Percentiles rank a stretch among this genome's conserved stretches.
Conservation (phyloP, 2,888 invertebrate species). For the Perithous albicinctus region DNA sequence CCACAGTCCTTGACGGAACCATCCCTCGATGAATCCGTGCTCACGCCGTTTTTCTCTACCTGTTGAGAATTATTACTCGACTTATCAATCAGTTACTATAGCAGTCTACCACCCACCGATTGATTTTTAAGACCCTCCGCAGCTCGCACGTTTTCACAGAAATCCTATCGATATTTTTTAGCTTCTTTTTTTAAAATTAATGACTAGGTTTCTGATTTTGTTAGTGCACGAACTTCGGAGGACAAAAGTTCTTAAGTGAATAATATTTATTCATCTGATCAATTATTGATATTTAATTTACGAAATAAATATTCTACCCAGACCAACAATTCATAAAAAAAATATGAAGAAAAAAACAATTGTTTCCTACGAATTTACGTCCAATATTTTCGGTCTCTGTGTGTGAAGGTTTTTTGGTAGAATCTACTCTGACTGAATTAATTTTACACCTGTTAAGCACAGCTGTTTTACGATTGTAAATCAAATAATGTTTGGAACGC, state of each 20-base stretch:
- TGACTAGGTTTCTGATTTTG: background rate
- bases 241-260: background rate
- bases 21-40: slow-evolving; percentile 65
- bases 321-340: background rate
- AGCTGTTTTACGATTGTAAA: background rate
- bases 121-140: slow-evolving; percentile 10
- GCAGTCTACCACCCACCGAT: slow-evolving; percentile 24
- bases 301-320: background rate
- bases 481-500: slow-evolving; percentile 49
- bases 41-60: slow-evolving; percentile 57
- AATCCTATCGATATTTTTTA: background rate
- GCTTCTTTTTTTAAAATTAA: background rate
- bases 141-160: background rate
- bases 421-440: background rate
- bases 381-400: background rate
- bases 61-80: slow-evolving; percentile 63
- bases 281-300: background rate
- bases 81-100: slow-evolving; percentile 47
- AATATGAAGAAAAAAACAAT: background rate
- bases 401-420: background rate
- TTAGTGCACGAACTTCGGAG: background rate
- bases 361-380: background rate
- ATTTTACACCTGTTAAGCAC: background rate
- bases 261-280: background rate
- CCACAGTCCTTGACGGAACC: slow-evolving; percentile 65